phyloP scores from a whole-genome alignment of 1,140 invertebrate species.

The Triops longicaudatus region DNA sequence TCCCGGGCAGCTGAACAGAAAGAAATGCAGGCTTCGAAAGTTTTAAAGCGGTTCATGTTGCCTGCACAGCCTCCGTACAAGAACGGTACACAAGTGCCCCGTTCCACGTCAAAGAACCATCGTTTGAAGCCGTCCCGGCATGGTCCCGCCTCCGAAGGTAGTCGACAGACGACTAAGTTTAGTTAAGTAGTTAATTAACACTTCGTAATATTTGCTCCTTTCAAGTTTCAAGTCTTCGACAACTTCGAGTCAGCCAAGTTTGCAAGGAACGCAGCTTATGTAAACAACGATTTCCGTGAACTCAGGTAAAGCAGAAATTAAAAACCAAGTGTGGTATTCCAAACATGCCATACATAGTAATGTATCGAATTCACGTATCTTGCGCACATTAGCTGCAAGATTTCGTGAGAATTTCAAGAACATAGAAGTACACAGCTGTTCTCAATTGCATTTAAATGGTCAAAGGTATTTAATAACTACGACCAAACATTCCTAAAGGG shows the following conservation, averaged over 20 bases:
- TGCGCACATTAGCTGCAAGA: no score
- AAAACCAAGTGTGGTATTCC: no score
- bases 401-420: no score
- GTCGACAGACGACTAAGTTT: constrained; percentile 50
- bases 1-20: constrained; percentile 32
- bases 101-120: constrained; percentile 70
- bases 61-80: constrained; percentile 69
- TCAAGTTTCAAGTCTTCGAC: background rate
- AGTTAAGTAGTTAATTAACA: background rate
- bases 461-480: no score
- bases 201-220: background rate
- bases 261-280: background rate
- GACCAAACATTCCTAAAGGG: no score
- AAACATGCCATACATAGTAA: no score
- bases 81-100: constrained; percentile 62
- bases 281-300: no score
- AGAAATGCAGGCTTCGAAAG: constrained; percentile 55
- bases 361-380: no score
- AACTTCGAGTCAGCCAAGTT: background rate
- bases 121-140: constrained; percentile 57
- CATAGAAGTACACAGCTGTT: no score
- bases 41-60: constrained; percentile 70
- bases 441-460: no score
- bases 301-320: no score
- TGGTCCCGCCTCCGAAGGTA: constrained; percentile 58